Evolutionary conservation across 2,113 vertebrate genomes (phyloP).

Genomic region (Nanorana parkeri): DNA sequence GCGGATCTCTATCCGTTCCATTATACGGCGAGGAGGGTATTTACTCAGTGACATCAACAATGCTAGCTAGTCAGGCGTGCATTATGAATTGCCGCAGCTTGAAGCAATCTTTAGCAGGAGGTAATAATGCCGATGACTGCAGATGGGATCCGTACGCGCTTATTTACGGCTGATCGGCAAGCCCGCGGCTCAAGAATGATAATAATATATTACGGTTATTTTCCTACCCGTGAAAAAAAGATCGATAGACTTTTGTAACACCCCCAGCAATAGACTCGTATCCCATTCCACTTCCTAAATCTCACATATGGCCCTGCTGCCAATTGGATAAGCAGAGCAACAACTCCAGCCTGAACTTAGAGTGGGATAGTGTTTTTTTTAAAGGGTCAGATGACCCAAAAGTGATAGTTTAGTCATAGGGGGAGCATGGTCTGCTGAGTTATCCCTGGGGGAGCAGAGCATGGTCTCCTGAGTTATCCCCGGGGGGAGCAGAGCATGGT

Average conservation of each 20-base stretch:
- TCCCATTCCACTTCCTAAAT: not conserved
- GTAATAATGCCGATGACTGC: slow-evolving; percentile 15
- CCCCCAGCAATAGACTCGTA: not conserved
- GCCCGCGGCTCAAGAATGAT: not conserved
- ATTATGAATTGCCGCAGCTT: slow-evolving; percentile 25
- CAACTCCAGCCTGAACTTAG: no score
- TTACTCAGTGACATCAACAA: slow-evolving; percentile 23
- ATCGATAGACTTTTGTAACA: not conserved
- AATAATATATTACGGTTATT: not conserved
- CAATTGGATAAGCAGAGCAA: no score
- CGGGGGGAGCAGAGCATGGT: no score
- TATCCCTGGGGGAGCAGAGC: no score
- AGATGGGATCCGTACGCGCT: slow-evolving; percentile 29
- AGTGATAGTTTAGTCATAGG: no score
- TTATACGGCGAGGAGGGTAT: not conserved
- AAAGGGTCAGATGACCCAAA: no score
- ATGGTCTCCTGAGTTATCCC: no score
- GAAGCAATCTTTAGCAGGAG: slow-evolving; percentile 17
- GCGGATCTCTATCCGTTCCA: not conserved
- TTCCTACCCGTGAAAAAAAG: not conserved
- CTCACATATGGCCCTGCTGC: not conserved
- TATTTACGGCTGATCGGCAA: slow-evolving; percentile 25
- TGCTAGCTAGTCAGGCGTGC: not conserved
- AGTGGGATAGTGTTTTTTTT: no score
- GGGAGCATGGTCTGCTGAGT: no score